These are phyloP conservation scores for Melanostoma mellinum DNA, from an alignment of 2,888 invertebrate species.

Conservation along the genomic window DNA sequence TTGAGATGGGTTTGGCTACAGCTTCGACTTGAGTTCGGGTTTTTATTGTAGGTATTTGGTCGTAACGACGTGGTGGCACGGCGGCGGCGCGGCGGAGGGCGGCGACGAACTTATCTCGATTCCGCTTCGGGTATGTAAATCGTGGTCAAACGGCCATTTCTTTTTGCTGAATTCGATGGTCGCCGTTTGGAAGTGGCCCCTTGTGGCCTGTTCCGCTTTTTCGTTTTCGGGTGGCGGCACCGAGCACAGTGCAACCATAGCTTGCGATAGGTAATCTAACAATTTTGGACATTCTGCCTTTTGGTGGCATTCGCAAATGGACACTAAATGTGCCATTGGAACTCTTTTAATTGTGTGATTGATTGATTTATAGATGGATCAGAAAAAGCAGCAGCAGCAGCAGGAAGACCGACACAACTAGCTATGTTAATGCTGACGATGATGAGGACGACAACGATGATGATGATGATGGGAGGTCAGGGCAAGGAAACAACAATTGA, in stretches of 20 bases:
- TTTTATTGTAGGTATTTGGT: background rate
- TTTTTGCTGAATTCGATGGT: slow-evolving; percentile 2
- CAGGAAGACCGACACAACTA: slow-evolving; percentile 10
- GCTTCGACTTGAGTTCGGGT: slow-evolving; percentile 12
- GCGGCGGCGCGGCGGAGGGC: background rate
- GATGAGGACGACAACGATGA: slow-evolving; percentile 22
- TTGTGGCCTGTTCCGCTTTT: slow-evolving; percentile 52
- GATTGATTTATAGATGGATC: slow-evolving; percentile 77
- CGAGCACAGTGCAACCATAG: slow-evolving; percentile 11
- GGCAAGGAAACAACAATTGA: slow-evolving; percentile 58
- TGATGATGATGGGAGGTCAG: slow-evolving; percentile 7
- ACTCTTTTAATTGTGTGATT: slow-evolving; percentile 79
- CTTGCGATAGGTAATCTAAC: slow-evolving; percentile 66
- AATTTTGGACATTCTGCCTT: slow-evolving; percentile 69
- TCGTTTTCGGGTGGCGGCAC: slow-evolving; percentile 48
- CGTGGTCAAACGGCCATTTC: slow-evolving; percentile 63
- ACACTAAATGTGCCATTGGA: slow-evolving; percentile 78
- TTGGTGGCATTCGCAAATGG: slow-evolving; percentile 75
- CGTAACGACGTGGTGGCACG: background rate
- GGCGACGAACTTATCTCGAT: slow-evolving; percentile 66
- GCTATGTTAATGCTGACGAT: slow-evolving; percentile 46
- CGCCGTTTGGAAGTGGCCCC: slow-evolving; percentile 20
- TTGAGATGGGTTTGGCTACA: slow-evolving; percentile 61
- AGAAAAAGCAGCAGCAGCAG: slow-evolving; percentile 21
- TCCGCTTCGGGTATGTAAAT: slow-evolving; percentile 71